phyloP scores from a whole-genome alignment of 2,797 vertebrate genomes.

The Ptychadena robeensis region DNA sequence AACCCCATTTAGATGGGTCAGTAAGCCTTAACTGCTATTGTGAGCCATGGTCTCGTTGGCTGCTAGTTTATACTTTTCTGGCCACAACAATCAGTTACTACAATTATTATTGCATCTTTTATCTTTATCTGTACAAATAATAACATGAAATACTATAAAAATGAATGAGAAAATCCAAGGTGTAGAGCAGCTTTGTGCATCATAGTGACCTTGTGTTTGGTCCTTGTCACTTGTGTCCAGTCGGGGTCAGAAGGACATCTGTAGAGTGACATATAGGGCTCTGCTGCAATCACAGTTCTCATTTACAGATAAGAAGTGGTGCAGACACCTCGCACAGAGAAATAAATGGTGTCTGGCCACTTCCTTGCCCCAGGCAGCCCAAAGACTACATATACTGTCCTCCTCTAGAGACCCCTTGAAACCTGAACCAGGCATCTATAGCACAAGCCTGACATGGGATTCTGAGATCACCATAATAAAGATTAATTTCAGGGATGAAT shows the following conservation, averaged over 20 bases:
- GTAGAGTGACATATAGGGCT: not conserved
- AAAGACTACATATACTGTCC: not conserved
- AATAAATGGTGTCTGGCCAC: conserved; percentile 10
- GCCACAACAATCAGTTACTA: not conserved
- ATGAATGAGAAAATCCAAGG: not conserved
- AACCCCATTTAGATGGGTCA: too few relatives aligned
- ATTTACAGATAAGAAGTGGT: conserved; percentile 18
- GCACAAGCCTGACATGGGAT: not conserved
- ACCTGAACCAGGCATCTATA: not conserved
- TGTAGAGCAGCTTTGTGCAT: not conserved
- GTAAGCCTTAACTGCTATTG: not conserved
- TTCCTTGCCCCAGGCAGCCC: not conserved
- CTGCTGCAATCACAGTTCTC: not conserved
- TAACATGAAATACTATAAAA: too few relatives aligned
- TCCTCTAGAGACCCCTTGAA: conserved; percentile 2
- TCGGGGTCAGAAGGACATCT: not conserved
- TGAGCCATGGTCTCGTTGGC: not conserved
- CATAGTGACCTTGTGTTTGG: not conserved
- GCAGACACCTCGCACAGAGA: conserved; percentile 11
- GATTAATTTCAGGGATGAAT: not conserved
- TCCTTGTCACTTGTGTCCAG: not conserved
- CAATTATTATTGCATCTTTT: too few relatives aligned
- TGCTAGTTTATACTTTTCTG: too few relatives aligned
- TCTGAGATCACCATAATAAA: conserved; percentile 12
- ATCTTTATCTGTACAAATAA: not conserved